Evolutionary conservation across 2,113 vertebrate genomes (phyloP), one percentile per base, ranked within the genome.

Genomic region (Bagarius yarrelli): DNA sequence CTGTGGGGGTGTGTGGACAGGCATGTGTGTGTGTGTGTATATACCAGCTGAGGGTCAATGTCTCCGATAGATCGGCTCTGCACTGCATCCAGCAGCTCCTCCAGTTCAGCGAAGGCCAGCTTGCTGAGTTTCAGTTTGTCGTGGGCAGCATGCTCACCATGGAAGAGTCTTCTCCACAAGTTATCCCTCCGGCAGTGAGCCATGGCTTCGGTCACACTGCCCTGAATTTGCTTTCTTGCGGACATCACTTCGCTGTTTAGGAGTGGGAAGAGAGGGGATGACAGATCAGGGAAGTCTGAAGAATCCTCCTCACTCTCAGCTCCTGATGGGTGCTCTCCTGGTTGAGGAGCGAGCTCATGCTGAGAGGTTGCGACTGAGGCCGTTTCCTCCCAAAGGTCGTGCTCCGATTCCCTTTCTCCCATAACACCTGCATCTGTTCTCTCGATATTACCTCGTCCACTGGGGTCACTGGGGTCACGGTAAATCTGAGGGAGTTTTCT

Each of bases 141-240:
- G 1, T 95, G 93, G 14, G 96, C 93, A 56, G 96, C 87, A 55
- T 97, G 96, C 86, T 99, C 98, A 25, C 97, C 94, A 11, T 99
- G 95, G 90, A 98, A 98, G 76, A 99, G 95, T 66, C 98, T 94
- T 89, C 96, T 95, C 98, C 98, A 99, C 85, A 99, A 95, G 82
- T 95, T 97, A 82, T 99, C 98, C 83, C 98, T 92, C 64, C 97
- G 96, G 86, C 98, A 99, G 91, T 99, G 98, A 6, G 95, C 94
- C 90, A 97, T 98, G 83, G 98, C 98, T 87, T 96, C 93, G 83
- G 96, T 95, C 80, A 98, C 97, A 70, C 96, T 95, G 88, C 87
- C 90, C 88, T 94, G 94, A 87, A 99, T 95, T 88, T 95, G 94
- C 40, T 93, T 91, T 84, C 92, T 94, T 0, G 97, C 97, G 0